Evolutionary conservation across 2,888 invertebrate genomes (phyloP).

Genomic region (Ophion costatus): DNA sequence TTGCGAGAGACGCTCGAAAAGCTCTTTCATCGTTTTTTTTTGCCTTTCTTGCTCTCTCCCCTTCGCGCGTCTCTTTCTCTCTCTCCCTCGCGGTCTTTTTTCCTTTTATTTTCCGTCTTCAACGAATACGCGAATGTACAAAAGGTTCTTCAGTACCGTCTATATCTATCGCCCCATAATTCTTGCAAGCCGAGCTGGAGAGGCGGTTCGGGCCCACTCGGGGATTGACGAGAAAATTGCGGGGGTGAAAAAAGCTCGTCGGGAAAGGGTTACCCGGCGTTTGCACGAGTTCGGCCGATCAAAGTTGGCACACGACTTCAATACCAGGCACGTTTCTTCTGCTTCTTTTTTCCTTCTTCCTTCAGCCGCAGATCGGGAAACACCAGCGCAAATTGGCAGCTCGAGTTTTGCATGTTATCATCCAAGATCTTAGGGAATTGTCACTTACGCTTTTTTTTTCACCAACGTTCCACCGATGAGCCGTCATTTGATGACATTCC

Average conservation of each 20-base stretch:
- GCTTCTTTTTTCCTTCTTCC: neutral
- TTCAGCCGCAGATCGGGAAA: neutral
- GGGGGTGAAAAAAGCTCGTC: constrained; percentile 4
- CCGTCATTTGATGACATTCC: neutral
- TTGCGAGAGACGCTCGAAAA: constrained; percentile 47
- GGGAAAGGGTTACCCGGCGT: constrained; percentile 23
- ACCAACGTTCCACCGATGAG: neutral
- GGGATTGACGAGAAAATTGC: constrained; percentile 38
- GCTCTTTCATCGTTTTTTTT: constrained; percentile 22
- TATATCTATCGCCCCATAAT: constrained; percentile 24
- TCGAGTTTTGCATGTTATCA: neutral
- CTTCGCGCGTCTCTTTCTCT: constrained; percentile 31
- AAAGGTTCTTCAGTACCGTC: constrained; percentile 10
- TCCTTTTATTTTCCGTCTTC: neutral
- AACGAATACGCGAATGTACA: constrained; percentile 32
- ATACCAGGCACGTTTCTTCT: neutral
- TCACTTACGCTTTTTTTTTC: neutral
- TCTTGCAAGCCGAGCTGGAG: constrained; percentile 25
- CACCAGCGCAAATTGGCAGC: neutral
- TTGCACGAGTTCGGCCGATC: constrained; percentile 44
- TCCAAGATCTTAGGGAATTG: neutral
- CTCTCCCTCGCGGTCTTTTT: neutral
- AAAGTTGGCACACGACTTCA: constrained; percentile 19
- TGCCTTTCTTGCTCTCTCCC: neutral
- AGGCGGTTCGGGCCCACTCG: constrained; percentile 21